A percentile compares a stretch with the other conserved stretches of the same genome.
These are phyloP conservation scores for Takifugu rubripes DNA, from an alignment of 2,797 vertebrate genomes.

Conservation along the genomic window DNA sequence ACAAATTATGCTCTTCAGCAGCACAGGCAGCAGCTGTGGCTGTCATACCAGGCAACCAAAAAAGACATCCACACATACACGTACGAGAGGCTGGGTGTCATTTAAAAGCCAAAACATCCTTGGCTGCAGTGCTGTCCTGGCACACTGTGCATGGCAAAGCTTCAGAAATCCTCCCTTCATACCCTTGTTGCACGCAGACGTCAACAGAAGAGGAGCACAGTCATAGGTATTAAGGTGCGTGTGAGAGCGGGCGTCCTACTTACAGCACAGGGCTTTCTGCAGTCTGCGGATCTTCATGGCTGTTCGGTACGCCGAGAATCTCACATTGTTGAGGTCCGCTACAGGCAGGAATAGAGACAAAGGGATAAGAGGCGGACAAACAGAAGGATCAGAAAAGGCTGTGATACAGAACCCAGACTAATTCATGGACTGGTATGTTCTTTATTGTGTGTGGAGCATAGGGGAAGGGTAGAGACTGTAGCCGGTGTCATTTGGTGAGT, in stretches of 20 bases:
- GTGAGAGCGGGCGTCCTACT: slow-evolving; percentile 68
- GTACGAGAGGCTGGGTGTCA: slow-evolving; percentile 8
- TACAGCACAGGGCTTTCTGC: slow-evolving; percentile 93
- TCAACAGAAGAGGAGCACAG: slow-evolving; percentile 38
- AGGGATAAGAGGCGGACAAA: slow-evolving; percentile 34
- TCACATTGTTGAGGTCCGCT: slow-evolving; percentile 96
- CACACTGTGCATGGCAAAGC: slow-evolving; percentile 45
- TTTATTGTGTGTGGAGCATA: slow-evolving; percentile 31
- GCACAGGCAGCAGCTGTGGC: slow-evolving; percentile 34
- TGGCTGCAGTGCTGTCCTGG: slow-evolving; percentile 33
- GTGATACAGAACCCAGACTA: slow-evolving; percentile 25
- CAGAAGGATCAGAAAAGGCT: slow-evolving; percentile 25
- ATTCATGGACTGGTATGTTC: slow-evolving; percentile 20
- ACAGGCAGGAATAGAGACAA: slow-evolving; percentile 32
- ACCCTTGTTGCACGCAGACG: slow-evolving; percentile 31
- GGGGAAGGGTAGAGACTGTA: background rate
- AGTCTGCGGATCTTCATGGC: slow-evolving; percentile 97
- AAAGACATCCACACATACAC: slow-evolving; percentile 6
- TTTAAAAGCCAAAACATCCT: slow-evolving; percentile 42
- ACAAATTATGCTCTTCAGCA: slow-evolving; percentile 35
- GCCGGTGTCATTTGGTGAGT: slow-evolving; percentile 54
- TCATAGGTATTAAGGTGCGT: slow-evolving; percentile 33
- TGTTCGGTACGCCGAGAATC: slow-evolving; percentile 96
- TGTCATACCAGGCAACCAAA: background rate
- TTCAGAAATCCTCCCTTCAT: slow-evolving; percentile 45